Evolutionary conservation across 2,888 invertebrate species (phyloP), one percentile per base, ranked within the genome.

Genomic region (Drosophila anomalata): DNA sequence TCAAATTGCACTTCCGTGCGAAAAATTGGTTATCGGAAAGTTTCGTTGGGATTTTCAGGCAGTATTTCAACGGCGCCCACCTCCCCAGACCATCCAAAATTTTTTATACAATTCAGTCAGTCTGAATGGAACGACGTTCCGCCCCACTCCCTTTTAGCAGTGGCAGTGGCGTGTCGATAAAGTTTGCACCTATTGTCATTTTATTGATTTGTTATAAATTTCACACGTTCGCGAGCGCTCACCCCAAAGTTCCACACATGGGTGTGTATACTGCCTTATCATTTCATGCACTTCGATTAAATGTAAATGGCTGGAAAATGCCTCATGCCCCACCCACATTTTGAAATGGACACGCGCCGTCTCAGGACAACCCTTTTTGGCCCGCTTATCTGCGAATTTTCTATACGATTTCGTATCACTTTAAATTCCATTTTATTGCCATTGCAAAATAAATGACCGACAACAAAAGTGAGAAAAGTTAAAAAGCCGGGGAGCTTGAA

Each of bases 1-100:
- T 85, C 72, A 85, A 85, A 87, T 87, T 85, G 87, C 87, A 85
- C 84, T 85, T 85, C 84, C 84, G 87, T 85, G 84, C 84, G 85
- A 85, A 87, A 85, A 87, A 87, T 83, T 85, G 85, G 85, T 87
- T 85, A 85, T 87, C 80, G 77, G 73, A 84, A 85, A 85, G 62
- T 87, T 85, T 78, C 78, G 50, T 65, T 62, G 55, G 46, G 61
- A 58, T 61, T 58, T 63, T 29, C 29, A 39, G 36, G 7, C n/a
- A 14, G n/a, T 36, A 14, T n/a, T 36, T 36, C n/a, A 36, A 36
- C 36, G n/a, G 46, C n/a, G 20, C 33, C 36, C 17, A 17, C 17
- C 17, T 17, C 42, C 50, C 9, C 36, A 12, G 9, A 46, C 63
- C 63, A n/a, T 3, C 17, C 17, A 42, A 14, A 20, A 11, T 42